Conservation (phyloP, 2,888 invertebrate genomes). For the Hypercompe scribonia region DNA sequence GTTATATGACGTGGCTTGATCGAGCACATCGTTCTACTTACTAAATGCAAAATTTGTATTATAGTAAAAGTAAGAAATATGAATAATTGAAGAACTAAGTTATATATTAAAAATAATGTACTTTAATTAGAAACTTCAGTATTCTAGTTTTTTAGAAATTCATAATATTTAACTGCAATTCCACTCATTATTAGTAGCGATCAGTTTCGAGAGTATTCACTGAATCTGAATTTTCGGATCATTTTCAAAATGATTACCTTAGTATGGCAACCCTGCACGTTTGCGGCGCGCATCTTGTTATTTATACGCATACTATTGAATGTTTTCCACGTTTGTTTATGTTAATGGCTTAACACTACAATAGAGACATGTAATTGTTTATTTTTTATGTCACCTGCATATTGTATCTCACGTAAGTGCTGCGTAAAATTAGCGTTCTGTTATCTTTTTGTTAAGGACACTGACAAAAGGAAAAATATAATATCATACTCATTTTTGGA, state of each 20-base stretch:
- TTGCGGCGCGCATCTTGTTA: constrained; percentile 32
- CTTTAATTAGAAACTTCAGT: no score
- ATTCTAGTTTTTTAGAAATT: background rate
- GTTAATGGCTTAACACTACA: constrained; percentile 36
- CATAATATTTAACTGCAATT: background rate
- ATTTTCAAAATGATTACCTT: background rate
- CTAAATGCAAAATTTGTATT: background rate
- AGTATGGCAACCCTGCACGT: constrained; percentile 32
- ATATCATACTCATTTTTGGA: background rate
- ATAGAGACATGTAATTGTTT: constrained; percentile 36
- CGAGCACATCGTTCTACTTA: background rate
- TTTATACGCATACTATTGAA: constrained; percentile 39
- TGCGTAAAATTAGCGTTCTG: constrained; percentile 1
- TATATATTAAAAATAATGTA: no score
- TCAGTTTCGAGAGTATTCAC: background rate
- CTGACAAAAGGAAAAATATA: background rate
- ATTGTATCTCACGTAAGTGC: constrained; percentile 7
- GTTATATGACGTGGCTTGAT: no score
- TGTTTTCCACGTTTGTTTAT: constrained; percentile 43
- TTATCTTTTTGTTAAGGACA: background rate
- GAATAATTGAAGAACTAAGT: no score
- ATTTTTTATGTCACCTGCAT: constrained; percentile 28
- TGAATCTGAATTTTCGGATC: background rate
- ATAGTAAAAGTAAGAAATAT: no score
- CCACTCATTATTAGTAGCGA: background rate